Conservation (phyloP, 1,140 invertebrate species). For the Drosophila takahashii region DNA sequence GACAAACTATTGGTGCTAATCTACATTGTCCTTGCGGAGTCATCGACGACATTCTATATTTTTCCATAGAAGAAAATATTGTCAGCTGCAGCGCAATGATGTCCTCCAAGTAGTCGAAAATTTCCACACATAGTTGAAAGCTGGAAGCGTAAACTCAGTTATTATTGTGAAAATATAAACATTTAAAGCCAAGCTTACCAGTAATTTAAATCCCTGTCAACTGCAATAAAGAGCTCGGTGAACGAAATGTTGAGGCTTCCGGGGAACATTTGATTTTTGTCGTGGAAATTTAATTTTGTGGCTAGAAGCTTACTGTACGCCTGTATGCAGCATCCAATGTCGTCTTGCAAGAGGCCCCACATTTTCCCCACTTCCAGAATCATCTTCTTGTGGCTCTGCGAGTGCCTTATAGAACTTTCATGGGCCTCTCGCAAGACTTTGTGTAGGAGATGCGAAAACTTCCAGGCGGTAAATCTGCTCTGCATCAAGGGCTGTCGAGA, state of each 20-base stretch:
- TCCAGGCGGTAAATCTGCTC: slow-evolving; percentile 98
- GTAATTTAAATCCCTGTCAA: slow-evolving; percentile 96
- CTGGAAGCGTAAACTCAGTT: slow-evolving; percentile 86
- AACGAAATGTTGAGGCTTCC: slow-evolving; percentile 94
- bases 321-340: slow-evolving; percentile 96
- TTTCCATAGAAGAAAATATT: slow-evolving; percentile 98
- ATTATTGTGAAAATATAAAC: not conserved
- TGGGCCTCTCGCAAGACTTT: slow-evolving; percentile 98
- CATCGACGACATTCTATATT: slow-evolving; percentile 98
- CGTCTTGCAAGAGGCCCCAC: slow-evolving; percentile 96
- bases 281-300: slow-evolving; percentile 97
- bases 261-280: slow-evolving; percentile 95
- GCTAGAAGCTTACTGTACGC: slow-evolving; percentile 94
- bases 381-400: slow-evolving; percentile 90
- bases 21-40: slow-evolving; percentile 98
- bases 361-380: slow-evolving; percentile 94
- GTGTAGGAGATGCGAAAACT: slow-evolving; percentile 98
- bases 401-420: slow-evolving; percentile 93
- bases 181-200: slow-evolving; percentile 90
- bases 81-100: slow-evolving; percentile 95
- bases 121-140: slow-evolving; percentile 98
- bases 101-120: slow-evolving; percentile 99
- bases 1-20: slow-evolving; percentile 97
- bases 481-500: slow-evolving; percentile 91
- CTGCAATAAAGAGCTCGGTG: slow-evolving; percentile 93